Percentiles rank a stretch among this genome's conserved stretches.
Conservation (phyloP, 2,113 vertebrate species). For the Rhinoptilus africanus region DNA sequence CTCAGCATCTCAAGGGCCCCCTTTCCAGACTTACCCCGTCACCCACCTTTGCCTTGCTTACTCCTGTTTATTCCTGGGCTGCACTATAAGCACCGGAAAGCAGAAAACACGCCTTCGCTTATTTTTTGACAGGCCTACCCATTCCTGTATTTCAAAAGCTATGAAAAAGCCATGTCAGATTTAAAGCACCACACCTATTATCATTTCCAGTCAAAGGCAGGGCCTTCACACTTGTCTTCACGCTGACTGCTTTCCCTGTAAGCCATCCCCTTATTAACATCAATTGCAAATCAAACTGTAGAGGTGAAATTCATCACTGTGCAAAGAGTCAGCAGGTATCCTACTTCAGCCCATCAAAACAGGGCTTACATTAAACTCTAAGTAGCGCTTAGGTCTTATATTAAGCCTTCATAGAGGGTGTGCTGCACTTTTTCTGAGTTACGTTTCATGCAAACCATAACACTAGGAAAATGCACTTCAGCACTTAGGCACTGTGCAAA, state of each 20-base stretch:
- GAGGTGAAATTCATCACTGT: constrained; percentile 34
- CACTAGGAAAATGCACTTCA: constrained; percentile 5
- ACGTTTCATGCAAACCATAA: constrained; percentile 4
- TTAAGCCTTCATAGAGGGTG: neutral
- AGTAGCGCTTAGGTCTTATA: neutral
- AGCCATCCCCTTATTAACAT: constrained; percentile 34
- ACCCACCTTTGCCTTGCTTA: neutral
- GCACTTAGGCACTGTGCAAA: constrained; percentile 1
- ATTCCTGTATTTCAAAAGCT: neutral
- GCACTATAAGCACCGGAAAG: neutral
- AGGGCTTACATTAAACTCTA: constrained; percentile 23
- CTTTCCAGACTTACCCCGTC: neutral
- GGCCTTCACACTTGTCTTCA: neutral
- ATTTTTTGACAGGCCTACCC: neutral
- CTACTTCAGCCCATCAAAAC: constrained; percentile 45
- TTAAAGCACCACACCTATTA: neutral
- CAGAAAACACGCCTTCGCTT: neutral
- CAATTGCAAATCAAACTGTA: neutral
- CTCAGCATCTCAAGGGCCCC: neutral
- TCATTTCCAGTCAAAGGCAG: neutral
- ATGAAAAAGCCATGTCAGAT: neutral
- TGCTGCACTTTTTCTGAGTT: neutral
- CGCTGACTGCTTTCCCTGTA: neutral
- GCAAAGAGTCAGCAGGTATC: constrained; percentile 36
- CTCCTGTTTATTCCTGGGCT: neutral